A percentile compares a stretch with the other conserved stretches of the same genome.
phyloP scores from a whole-genome alignment of 1,140 invertebrate species.

The Drosophila nigrodunni region DNA sequence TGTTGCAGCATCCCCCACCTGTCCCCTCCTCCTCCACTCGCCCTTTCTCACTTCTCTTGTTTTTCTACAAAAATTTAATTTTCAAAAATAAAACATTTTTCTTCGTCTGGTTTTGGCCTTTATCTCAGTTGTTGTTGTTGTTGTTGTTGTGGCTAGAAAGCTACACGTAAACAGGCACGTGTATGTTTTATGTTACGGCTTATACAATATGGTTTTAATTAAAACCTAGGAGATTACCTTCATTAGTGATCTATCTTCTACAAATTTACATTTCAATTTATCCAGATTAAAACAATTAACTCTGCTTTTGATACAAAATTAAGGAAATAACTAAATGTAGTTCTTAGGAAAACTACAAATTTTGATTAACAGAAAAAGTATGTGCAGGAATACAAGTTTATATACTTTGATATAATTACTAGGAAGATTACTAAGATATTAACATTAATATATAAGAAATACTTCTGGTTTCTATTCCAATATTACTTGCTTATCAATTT shows the following conservation, averaged over 20 bases:
- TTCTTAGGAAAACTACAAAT: too few relatives aligned
- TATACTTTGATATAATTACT: too few relatives aligned
- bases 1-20: conserved; percentile 5
- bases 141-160: conserved; percentile 29
- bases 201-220: conserved; percentile 38
- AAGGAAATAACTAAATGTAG: not conserved
- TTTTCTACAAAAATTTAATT: conserved; percentile 68
- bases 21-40: not conserved
- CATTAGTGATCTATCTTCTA: not conserved
- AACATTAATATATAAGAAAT: too few relatives aligned
- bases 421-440: too few relatives aligned
- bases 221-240: conserved; percentile 1
- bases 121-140: conserved; percentile 17
- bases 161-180: conserved; percentile 52
- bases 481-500: not conserved
- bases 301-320: not conserved
- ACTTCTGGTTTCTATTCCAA: too few relatives aligned
- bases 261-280: not conserved
- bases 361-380: too few relatives aligned
- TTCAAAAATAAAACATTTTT: conserved; percentile 76
- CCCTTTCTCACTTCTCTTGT: conserved; percentile 39
- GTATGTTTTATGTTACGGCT: conserved; percentile 38
- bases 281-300: not conserved
- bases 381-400: too few relatives aligned
- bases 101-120: conserved; percentile 47